These are phyloP conservation scores for Zelostemma sp. DNA, from an alignment of 1,140 invertebrate species.

Conservation along the genomic window DNA sequence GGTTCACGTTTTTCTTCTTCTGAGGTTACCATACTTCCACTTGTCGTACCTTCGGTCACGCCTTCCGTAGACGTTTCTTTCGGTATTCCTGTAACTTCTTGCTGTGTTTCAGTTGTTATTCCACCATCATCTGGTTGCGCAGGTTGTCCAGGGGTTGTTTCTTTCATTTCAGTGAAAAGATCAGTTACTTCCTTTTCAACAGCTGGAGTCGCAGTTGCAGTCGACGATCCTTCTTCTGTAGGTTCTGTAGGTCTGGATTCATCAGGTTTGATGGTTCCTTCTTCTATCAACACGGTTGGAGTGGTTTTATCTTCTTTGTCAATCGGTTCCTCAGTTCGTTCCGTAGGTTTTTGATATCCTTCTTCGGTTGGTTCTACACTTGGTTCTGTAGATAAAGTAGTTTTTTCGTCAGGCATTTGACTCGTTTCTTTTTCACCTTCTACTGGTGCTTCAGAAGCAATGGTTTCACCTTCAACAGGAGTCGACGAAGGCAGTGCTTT, in stretches of 20 bases:
- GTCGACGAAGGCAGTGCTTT: constrained; percentile 20
- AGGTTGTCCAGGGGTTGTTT: constrained; percentile 24
- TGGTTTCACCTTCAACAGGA: constrained; percentile 24
- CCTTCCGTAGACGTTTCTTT: background rate
- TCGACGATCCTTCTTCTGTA: constrained; percentile 6
- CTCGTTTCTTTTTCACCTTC: constrained; percentile 17
- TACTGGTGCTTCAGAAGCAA: constrained; percentile 2
- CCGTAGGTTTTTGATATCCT: background rate
- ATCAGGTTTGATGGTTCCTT: constrained; percentile 15
- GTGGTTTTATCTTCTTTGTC: constrained; percentile 1
- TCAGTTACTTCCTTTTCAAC: constrained; percentile 4
- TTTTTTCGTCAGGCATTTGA: constrained; percentile 14
- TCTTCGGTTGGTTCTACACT: constrained; percentile 15
- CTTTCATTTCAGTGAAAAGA: constrained; percentile 19
- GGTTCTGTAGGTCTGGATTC: constrained; percentile 30
- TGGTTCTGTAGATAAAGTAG: constrained; percentile 1
- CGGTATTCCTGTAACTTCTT: background rate
- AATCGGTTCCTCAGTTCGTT: constrained; percentile 13
- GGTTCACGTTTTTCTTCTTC: constrained; percentile 19
- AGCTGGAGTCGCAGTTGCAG: background rate
- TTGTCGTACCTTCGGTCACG: background rate
- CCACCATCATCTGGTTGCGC: constrained; percentile 10
- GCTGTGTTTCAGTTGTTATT: too few relatives aligned
- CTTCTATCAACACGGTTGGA: background rate
- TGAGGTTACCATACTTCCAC: background rate